Percentiles rank a stretch among this genome's conserved stretches.
These are phyloP conservation scores for Burhinus oedicnemus DNA, from an alignment of 2,113 vertebrate species.

Conservation along the genomic window DNA sequence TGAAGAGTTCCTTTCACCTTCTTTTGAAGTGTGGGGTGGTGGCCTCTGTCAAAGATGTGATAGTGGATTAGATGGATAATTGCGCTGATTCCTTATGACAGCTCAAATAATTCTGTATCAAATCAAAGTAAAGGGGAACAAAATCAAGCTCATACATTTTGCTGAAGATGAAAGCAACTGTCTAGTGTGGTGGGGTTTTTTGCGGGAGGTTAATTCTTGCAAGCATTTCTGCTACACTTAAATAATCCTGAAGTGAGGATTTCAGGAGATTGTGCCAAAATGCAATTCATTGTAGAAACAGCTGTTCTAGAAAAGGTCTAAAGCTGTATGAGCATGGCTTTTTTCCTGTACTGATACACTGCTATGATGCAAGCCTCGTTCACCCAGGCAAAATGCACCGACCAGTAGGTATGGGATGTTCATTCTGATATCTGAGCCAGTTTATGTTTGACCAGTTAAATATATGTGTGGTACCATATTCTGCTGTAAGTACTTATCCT, in stretches of 20 bases:
- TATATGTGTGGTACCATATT: not conserved
- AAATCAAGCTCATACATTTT: not conserved
- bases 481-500: not conserved
- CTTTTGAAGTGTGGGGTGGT: constrained; percentile 19
- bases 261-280: not conserved
- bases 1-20: constrained; percentile 21
- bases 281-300: not conserved
- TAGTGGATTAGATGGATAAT: not conserved
- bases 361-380: not conserved
- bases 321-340: not conserved
- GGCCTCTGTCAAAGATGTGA: constrained; percentile 45
- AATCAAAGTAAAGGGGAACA: not conserved
- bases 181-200: not conserved
- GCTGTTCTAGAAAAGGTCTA: not conserved
- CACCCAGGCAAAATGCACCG: not conserved
- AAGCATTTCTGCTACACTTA: not conserved
- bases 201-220: not conserved
- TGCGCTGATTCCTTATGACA: constrained; percentile 42
- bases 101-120: not conserved
- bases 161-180: not conserved
- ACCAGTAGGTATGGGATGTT: not conserved
- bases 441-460: not conserved
- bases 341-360: not conserved
- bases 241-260: not conserved
- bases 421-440: not conserved